Conservation (phyloP, 2,888 invertebrate species). For the Zelleria hepariella region DNA sequence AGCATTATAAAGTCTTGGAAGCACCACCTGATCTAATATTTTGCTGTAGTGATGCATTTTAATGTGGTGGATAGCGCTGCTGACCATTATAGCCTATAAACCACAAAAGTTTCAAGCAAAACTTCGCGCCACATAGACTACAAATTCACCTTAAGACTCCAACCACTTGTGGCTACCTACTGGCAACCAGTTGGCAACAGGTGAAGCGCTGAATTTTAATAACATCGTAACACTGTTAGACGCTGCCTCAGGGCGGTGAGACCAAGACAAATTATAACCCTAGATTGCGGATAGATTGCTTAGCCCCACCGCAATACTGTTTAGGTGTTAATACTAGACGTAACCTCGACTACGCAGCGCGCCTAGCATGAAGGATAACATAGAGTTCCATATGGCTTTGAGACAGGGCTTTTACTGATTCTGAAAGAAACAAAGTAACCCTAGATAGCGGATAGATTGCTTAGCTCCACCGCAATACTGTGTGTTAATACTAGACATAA, state of each 20-base stretch:
- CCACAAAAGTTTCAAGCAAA: no score
- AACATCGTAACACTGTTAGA: background rate
- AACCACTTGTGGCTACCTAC: background rate
- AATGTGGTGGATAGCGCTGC: no score
- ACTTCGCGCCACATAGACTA: background rate
- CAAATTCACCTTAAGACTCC: background rate
- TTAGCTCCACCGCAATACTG: background rate
- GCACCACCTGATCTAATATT: no score
- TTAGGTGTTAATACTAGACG: background rate
- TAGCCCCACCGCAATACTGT: background rate
- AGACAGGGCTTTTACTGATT: no score
- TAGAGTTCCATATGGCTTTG: no score
- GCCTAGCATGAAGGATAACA: no score
- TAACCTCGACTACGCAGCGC: background rate
- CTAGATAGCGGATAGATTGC: slow-evolving; percentile 1
- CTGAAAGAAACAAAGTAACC: no score
- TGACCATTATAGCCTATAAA: no score
- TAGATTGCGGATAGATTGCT: slow-evolving; percentile 2
- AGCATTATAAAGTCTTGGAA: no score
- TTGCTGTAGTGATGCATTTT: no score
- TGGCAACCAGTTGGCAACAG: background rate
- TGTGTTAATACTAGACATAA: background rate
- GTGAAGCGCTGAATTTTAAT: background rate
- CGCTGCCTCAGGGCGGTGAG: background rate
- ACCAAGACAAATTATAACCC: background rate